Evolutionary conservation across 2,113 vertebrate genomes (phyloP), one percentile per base, ranked within the genome.

Genomic region (Laterallus jamaicensis): DNA sequence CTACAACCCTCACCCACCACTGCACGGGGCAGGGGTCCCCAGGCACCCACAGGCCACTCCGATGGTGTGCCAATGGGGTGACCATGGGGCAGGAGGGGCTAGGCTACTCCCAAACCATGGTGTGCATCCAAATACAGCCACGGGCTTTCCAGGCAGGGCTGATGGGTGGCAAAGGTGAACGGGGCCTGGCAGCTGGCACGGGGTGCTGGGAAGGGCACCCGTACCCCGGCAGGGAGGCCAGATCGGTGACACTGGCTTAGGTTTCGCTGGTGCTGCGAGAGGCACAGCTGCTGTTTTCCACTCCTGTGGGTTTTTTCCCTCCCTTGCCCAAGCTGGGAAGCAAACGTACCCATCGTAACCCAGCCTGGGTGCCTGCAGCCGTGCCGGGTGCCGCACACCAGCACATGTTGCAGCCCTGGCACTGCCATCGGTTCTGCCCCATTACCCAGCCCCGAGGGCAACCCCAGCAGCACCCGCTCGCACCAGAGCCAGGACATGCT

Each of bases 371-470:
- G 20, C 59, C 68, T 18, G 66, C 1, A 3, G 91, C 35, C 2
- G 0, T 67, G 85, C 68, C 77, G 24, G 54, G 63, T 29, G 35
- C 80, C 39, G 88, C 95, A 95, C 94, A 92, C 55, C 4, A 78
- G 70, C 0, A 1, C 74, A n/a, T n/a, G 88, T 44, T 47, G 62
- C 49, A 13, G 74, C 47, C 60, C 32, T 5, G 0, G 39, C 0
- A 3, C 94, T 93, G 82, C 93, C 71, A 60, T 95, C 6, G 1
- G 94, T 96, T 97, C 94, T 94, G 84, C 93, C 79, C 82, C 95
- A 74, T 58, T 96, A 82, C 86, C 52, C 80, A 42, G 85, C 70
- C 86, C 47, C 0, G 2, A 70, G 88, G 93, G 88, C 88, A 90
- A 47, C 10, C 54, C 56, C 39, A 52, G 58, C 52, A 77, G 84